These are phyloP conservation scores for Osmerus eperlanus DNA, from an alignment of 2,113 vertebrate species.

Conservation along the genomic window DNA sequence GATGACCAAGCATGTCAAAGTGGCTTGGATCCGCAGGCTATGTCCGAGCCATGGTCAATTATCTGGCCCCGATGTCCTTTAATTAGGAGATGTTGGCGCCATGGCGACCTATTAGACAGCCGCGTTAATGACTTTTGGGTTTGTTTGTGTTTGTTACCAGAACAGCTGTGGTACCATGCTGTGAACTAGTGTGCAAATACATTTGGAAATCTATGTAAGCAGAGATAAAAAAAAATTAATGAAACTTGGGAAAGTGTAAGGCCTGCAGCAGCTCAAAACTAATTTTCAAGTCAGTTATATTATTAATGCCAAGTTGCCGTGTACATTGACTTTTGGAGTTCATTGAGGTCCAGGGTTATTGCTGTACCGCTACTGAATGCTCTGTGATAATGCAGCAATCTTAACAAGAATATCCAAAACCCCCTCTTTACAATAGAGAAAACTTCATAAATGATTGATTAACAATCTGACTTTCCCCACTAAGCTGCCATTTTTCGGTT, in stretches of 20 bases:
- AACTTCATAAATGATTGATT: not conserved
- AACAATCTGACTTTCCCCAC: not conserved
- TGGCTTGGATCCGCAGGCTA: conserved; percentile 12
- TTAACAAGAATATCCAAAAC: not conserved
- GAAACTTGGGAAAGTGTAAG: not conserved
- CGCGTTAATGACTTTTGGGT: conserved; percentile 12
- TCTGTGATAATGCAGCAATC: not conserved
- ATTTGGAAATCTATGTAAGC: not conserved
- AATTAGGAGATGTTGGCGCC: conserved; percentile 7
- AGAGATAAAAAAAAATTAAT: not conserved
- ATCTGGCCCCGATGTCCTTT: conserved; percentile 9
- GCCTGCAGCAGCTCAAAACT: not conserved
- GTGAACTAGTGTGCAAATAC: not conserved
- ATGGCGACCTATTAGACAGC: conserved; percentile 21
- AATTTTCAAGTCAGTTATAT: not conserved
- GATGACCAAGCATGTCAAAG: not conserved
- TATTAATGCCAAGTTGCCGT: not conserved
- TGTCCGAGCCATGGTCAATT: conserved; percentile 17
- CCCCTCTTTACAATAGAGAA: not conserved
- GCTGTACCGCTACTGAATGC: not conserved
- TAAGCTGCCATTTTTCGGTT: not conserved
- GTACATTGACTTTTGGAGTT: not conserved
- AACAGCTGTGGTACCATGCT: conserved; percentile 1
- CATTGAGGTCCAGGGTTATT: not conserved
- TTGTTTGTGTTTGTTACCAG: conserved; percentile 18